Evolutionary conservation across 2,888 invertebrate species (phyloP), one percentile per base, ranked within the genome.

Genomic region (Tanypteryx hageni): DNA sequence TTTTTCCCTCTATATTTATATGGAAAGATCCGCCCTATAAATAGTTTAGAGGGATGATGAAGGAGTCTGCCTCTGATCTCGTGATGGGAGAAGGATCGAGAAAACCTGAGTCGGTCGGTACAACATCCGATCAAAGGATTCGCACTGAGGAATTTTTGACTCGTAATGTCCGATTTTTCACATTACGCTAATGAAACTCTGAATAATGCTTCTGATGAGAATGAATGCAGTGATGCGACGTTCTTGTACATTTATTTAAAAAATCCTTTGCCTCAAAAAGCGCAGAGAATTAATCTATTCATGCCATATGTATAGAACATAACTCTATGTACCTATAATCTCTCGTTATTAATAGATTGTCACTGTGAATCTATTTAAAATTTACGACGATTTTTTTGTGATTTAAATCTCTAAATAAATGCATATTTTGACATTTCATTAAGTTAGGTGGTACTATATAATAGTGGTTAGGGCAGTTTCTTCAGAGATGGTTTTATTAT

Each of bases 31-130:
- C 22, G 9, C 18, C 22, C 22, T 76, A 76, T 76, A 27, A 76
- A 76, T 76, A 76, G 76, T 76, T 76, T 76, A 76, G 76, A 0
- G 68, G 76, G 76, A 76, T 44, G 44, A 76, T 76, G 76, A 76
- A 76, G 76, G 44, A 5, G 5, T 44, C 44, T 9, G 76, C 27
- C 68, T 68, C 68, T 86, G 86, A 89, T 89, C 89, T 89, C 89
- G 89, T 31, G 44, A 89, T 64, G 61, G 89, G 89, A 44, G 64
- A 89, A n/a, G n/a, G 83, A 89, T 89, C 76, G 89, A 89, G 64
- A 83, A 83, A 83, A 31, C 27, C 64, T 27, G 5, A 22, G 58
- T 57, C 57, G 83, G 83, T 44, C 83, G 83, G 9, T 44, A 83
- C 57, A 57, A 10, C n/a, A 83, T 83, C 64, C 64, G 44, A 64